phyloP scores from a whole-genome alignment of 2,113 vertebrate species.

The Ariopsis seemanni region DNA sequence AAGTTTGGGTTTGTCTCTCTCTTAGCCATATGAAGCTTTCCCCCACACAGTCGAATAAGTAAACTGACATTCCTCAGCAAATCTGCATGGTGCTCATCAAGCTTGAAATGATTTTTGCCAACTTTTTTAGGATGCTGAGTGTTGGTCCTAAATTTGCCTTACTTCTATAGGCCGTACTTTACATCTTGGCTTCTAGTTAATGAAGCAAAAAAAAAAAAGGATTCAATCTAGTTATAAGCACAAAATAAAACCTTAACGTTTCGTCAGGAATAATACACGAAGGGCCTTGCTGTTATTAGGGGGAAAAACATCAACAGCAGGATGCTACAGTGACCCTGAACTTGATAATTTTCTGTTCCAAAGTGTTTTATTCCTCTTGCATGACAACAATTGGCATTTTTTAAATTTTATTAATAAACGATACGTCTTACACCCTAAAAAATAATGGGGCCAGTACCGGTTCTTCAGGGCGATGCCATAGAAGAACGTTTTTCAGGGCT shows the following conservation, averaged over 20 bases:
- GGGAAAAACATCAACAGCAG: background rate
- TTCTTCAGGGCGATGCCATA: no score
- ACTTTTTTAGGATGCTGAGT: background rate
- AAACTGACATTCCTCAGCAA: background rate
- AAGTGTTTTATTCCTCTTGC: background rate
- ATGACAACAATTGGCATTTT: background rate
- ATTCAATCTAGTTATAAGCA: background rate
- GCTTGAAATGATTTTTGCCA: background rate
- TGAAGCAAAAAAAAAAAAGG: background rate
- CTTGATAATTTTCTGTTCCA: background rate
- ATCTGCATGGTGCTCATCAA: background rate
- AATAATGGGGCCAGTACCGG: no score
- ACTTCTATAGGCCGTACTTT: background rate
- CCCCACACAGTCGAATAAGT: background rate
- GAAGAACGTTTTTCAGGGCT: no score
- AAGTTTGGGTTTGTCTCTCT: background rate
- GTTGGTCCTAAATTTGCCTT: background rate
- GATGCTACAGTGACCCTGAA: background rate
- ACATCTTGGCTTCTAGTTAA: background rate
- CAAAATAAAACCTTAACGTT: background rate
- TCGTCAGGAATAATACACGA: background rate
- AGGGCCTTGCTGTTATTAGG: background rate
- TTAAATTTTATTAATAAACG: background rate
- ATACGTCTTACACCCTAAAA: no score
- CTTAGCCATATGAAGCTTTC: background rate